Conservation (phyloP, 2,113 vertebrate species). For the Saguinus midas region DNA sequence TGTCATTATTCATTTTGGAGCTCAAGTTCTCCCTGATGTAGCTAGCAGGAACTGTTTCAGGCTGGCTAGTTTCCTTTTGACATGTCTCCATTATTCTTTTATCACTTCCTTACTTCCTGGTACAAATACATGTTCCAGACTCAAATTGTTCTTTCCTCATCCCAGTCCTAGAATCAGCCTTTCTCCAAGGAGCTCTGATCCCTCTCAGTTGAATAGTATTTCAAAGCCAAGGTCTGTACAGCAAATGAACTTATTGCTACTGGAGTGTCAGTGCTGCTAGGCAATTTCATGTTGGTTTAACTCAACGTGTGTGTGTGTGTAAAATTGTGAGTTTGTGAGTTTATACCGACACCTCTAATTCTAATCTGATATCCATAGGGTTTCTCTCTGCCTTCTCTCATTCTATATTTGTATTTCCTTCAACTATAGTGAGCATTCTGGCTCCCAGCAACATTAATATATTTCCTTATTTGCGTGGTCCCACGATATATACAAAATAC, state of each 20-base stretch:
- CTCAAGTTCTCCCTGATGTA: conserved; percentile 6
- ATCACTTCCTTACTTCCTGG: conserved; percentile 12
- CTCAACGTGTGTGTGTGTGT: background rate
- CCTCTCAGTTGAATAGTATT: background rate
- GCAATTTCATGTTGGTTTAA: background rate
- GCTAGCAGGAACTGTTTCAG: background rate
- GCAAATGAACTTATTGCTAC: background rate
- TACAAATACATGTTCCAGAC: background rate
- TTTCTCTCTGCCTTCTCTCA: background rate
- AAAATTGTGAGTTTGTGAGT: background rate
- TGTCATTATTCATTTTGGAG: conserved; percentile 37
- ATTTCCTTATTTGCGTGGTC: background rate
- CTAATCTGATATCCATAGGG: background rate
- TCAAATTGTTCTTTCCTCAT: background rate
- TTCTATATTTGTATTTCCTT: background rate
- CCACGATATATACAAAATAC: background rate
- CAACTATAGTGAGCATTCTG: background rate
- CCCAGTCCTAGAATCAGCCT: background rate
- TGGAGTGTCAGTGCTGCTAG: background rate
- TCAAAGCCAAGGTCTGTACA: background rate
- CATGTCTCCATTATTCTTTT: background rate
- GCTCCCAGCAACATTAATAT: background rate
- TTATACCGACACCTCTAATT: background rate
- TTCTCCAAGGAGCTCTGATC: background rate
- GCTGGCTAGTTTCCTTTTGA: background rate